Evolutionary conservation across 2,797 vertebrate species (phyloP).

Genomic region (Arrhamphus sclerolepis): DNA sequence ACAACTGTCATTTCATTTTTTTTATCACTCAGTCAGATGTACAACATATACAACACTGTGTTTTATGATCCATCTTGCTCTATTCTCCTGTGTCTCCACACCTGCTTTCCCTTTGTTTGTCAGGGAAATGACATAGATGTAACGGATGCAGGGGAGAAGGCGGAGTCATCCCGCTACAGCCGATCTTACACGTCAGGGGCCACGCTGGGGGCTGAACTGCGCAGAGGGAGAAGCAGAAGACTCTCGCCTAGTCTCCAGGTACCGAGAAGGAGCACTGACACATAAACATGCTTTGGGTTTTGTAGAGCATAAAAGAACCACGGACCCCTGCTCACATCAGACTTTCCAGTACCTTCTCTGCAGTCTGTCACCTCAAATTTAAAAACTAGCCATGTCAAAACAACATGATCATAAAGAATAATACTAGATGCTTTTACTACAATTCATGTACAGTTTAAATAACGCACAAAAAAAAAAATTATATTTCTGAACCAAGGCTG

Average conservation of each 20-base stretch:
- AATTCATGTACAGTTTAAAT: neutral
- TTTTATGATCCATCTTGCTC: no score
- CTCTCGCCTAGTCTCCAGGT: constrained; percentile 86
- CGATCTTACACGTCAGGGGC: constrained; percentile 82
- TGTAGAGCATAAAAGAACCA: constrained; percentile 8
- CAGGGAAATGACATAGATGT: constrained; percentile 73
- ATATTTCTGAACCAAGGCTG: no score
- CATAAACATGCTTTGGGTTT: neutral
- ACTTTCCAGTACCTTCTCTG: neutral
- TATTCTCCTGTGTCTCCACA: constrained; percentile 3
- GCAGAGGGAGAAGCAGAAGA: constrained; percentile 76
- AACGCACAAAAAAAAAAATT: neutral
- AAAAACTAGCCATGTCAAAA: neutral
- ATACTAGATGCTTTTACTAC: neutral
- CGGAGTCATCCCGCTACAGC: constrained; percentile 80
- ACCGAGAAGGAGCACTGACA: neutral
- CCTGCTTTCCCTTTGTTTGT: constrained; percentile 13
- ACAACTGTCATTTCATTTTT: neutral
- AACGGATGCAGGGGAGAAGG: constrained; percentile 68
- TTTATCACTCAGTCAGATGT: neutral
- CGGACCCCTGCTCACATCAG: neutral
- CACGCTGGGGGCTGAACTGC: constrained; percentile 83
- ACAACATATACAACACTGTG: no score
- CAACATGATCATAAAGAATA: neutral
- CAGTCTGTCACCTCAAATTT: neutral